Evolutionary conservation across 1,140 invertebrate species (phyloP).

Genomic region (Bombus confusus): DNA sequence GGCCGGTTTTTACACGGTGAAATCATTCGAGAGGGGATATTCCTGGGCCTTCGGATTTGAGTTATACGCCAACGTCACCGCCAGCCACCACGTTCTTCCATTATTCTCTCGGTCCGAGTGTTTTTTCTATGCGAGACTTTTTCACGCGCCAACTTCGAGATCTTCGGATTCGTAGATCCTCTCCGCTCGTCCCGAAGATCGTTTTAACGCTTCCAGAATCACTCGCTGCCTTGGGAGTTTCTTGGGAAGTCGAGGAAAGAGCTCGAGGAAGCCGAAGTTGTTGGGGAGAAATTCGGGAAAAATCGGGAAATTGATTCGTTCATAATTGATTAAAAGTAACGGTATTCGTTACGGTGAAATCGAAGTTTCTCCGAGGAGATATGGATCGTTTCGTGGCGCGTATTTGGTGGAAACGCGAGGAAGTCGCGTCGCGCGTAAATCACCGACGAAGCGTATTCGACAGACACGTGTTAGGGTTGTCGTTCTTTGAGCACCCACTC

Average conservation of each 20-base stretch:
- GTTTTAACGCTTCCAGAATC: too few species aligned
- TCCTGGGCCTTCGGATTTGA: not conserved
- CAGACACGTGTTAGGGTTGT: slow-evolving; percentile 61
- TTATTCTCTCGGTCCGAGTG: slow-evolving; percentile 5
- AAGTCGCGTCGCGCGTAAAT: slow-evolving; percentile 44
- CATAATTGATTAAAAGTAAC: too few species aligned
- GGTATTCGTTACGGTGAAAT: not conserved
- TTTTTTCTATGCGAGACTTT: not conserved
- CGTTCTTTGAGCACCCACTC: slow-evolving; percentile 47
- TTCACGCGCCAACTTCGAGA: not conserved
- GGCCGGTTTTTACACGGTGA: not conserved
- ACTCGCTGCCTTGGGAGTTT: not conserved
- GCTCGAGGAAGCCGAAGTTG: too few species aligned
- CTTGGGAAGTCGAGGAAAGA: too few species aligned
- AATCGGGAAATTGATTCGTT: too few species aligned
- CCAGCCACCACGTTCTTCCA: not conserved
- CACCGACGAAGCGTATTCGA: slow-evolving; percentile 56
- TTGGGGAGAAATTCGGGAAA: too few species aligned
- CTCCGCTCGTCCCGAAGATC: too few species aligned
- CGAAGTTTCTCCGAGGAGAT: too few species aligned
- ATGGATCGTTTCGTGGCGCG: not conserved
- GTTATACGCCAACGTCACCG: not conserved
- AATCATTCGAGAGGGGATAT: slow-evolving; percentile 1
- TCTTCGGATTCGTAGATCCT: not conserved
- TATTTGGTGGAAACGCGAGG: not conserved